Percentiles rank a stretch among this genome's conserved stretches.
Conservation (phyloP, 2,113 vertebrate species). For the Dipodomys stephensi region DNA sequence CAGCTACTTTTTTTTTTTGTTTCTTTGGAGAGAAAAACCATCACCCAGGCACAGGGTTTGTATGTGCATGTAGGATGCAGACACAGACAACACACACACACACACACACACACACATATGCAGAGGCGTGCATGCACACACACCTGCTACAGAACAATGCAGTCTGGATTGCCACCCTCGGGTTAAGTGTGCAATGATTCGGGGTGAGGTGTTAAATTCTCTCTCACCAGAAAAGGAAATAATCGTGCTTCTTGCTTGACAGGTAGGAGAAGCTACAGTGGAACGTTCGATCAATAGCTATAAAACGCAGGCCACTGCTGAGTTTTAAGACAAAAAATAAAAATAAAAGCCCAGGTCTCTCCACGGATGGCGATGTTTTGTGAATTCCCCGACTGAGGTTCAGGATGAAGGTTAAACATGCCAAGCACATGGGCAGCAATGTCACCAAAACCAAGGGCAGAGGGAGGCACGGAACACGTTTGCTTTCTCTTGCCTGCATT, state of each 20-base stretch:
- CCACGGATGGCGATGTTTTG: slow-evolving; percentile 67
- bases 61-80: background rate
- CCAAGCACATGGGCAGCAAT: background rate
- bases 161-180: too few relatives aligned
- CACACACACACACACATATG: too few relatives aligned
- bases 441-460: slow-evolving; percentile 21
- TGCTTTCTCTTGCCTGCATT: background rate
- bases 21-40: slow-evolving; percentile 28
- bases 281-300: slow-evolving; percentile 83
- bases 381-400: slow-evolving; percentile 74
- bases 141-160: background rate
- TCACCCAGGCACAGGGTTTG: background rate
- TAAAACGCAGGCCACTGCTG: slow-evolving; percentile 79
- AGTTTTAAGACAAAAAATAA: slow-evolving; percentile 59
- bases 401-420: slow-evolving; percentile 60
- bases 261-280: slow-evolving; percentile 83
- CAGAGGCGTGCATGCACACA: background rate
- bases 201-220: slow-evolving; percentile 76
- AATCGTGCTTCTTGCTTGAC: slow-evolving; percentile 81
- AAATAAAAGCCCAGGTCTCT: slow-evolving; percentile 57
- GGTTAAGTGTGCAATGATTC: slow-evolving; percentile 73
- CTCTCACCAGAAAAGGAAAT: slow-evolving; percentile 82
- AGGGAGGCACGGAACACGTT: background rate
- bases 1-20: background rate
- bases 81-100: background rate